These are phyloP conservation scores for Andrena minutula DNA, from an alignment of 2,888 invertebrate species.

Conservation along the genomic window DNA sequence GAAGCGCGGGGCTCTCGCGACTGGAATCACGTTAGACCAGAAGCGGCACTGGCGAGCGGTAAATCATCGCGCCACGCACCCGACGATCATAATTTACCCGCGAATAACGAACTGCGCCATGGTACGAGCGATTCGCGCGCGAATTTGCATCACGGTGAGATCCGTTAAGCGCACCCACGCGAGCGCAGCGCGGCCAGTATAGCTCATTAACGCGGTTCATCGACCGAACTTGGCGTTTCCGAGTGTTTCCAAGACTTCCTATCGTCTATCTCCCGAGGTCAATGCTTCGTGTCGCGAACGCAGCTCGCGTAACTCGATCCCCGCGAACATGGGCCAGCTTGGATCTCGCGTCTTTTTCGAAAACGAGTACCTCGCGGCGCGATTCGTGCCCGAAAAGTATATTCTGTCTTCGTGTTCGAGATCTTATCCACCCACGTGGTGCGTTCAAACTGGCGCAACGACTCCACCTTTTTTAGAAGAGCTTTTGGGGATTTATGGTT, in stretches of 20 bases:
- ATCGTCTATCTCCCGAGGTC: constrained; percentile 17
- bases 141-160: constrained; percentile 51
- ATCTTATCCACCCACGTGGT: constrained; percentile 39
- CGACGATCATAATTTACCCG: constrained; percentile 46
- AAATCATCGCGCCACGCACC: constrained; percentile 51
- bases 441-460: neutral
- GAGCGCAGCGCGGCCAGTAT: constrained; percentile 9
- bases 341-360: neutral
- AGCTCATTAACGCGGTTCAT: constrained; percentile 48
- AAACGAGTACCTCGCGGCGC: constrained; percentile 1
- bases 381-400: constrained; percentile 19
- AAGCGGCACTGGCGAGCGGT: constrained; percentile 33
- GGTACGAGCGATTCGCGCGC: constrained; percentile 44
- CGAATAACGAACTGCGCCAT: constrained; percentile 51
- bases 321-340: constrained; percentile 8
- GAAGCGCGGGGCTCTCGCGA: constrained; percentile 2
- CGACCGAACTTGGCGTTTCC: constrained; percentile 12
- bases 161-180: constrained; percentile 56
- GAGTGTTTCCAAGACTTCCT: constrained; percentile 27
- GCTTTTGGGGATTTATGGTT: too few relatives aligned
- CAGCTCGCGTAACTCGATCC: constrained; percentile 38
- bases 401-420: constrained; percentile 22
- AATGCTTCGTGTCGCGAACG: constrained; percentile 29
- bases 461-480: neutral
- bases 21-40: constrained; percentile 29